Conservation (phyloP, 2,797 vertebrate genomes). For the Xerus rutilus region DNA sequence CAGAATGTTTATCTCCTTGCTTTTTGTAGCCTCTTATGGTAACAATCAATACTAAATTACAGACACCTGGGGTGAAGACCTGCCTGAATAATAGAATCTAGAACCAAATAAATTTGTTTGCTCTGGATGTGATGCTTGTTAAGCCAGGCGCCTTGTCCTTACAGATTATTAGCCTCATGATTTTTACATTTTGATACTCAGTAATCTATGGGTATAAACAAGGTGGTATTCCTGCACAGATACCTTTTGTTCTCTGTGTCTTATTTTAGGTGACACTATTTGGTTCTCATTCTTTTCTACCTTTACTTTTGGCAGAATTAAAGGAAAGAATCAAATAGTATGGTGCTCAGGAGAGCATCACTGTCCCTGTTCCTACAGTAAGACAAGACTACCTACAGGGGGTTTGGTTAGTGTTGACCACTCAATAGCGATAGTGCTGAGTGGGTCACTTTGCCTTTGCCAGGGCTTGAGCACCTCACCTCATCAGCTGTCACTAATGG, state of each 20-base stretch:
- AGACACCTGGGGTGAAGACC: not conserved
- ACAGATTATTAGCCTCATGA: not conserved
- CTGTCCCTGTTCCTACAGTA: not conserved
- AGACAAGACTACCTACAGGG: not conserved
- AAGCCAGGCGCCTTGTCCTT: not conserved
- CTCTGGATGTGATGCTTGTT: not conserved
- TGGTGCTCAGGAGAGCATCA: not conserved
- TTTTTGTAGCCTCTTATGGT: not conserved
- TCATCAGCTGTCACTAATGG: not conserved
- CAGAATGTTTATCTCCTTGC: not conserved
- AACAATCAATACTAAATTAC: not conserved
- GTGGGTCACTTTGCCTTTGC: not conserved
- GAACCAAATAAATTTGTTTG: not conserved
- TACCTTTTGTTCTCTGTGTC: not conserved
- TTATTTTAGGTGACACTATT: not conserved
- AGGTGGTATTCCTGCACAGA: not conserved
- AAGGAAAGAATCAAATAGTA: not conserved
- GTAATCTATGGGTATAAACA: not conserved
- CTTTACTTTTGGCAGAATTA: slow-evolving; percentile 12
- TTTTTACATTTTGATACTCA: not conserved
- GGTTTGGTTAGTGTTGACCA: not conserved
- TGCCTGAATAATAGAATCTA: slow-evolving; percentile 7
- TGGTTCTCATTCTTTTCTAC: not conserved
- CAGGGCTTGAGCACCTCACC: not conserved
- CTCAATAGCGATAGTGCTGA: not conserved